Evolutionary conservation across 2,888 invertebrate species (phyloP), one percentile per base, ranked within the genome.

Genomic region (Parnassius smintheus): DNA sequence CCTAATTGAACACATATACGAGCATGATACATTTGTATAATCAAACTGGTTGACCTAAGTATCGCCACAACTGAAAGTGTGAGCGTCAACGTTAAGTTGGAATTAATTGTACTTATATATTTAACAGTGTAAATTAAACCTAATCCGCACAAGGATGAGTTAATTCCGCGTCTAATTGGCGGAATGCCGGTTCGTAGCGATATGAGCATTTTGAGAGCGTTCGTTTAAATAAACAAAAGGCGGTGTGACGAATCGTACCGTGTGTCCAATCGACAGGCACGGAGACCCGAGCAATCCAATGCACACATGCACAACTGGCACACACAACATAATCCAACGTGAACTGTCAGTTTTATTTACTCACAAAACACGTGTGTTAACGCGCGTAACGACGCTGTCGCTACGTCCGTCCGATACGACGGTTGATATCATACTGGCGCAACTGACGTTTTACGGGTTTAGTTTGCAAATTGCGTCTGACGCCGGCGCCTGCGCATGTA

Each of bases 291-390:
- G 60, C 44, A 55, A 55, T 60, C 54, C 60, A 55, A 55, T 22
- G 46, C 52, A 54, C 48, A 61, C 56, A 45, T 35, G 18, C 61
- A 56, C 25, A 56, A 56, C 51, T 51, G 22, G 22, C 61, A 52
- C 46, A 57, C 50, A 61, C 48, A 45, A 57, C 56, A 53, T 56
- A 53, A 42, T 56, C 53, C 57, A 9, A 18, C 57, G 56, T 48
- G 53, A 60, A 60, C 55, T 55, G 60, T 55, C 55, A 35, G 11
- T 55, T 45, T 62, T 62, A 58, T 62, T 62, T 62, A 62, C 62
- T 54, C 52, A 53, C 59, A 61, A 42, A 49, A 22, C 62, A 58
- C 62, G 57, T 57, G 57, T 35, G 44, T 0, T 11, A 22, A 18
- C 41, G 50, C 53, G 49, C 52, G 48, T 13, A 41, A 35, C 45